Base-by-base conservation (phyloP, 2,797 vertebrate species). In the Etheostoma perlongum region DNA sequence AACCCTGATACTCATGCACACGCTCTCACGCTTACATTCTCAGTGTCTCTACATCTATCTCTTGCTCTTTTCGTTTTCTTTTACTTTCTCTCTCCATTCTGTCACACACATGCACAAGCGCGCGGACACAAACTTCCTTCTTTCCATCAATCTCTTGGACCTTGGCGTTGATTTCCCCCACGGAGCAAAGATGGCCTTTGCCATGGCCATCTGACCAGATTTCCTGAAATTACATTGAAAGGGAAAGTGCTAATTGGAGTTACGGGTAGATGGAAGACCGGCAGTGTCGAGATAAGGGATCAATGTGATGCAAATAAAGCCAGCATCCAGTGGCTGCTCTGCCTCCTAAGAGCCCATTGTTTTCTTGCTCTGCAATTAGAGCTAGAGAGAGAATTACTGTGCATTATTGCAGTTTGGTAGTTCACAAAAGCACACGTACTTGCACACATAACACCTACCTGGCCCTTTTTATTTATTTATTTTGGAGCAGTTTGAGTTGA, bases 211-310 rank as follows among this genome's bases (percentile, higher is more conserved):
- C 62, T 60, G 75, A 82, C 63, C 80, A 72, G 78, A 88, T 79
- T 87, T 90, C 85, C 88, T 91, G 79, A 83, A 81, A 85, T 65
- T 73, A 81, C 75, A 83, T 79, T 82, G 52, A 87, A 78, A 81
- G 71, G 62, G 73, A 79, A 16, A 83, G 87, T 82, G 79, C 85
- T 91, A 90, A 92, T 89, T 90, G 88, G 71, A 84, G 84, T 76
- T 81, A 69, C n/a, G 69, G 80, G 66, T 78, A 79, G 71, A 79
- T 77, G 71, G 77, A 84, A 74, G 67, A 91, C 85, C 82, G 81
- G 83, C 74, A 58, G 59, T 47, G 52, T 73, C 2, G 44, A 79
- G 86, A 93, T 92, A 89, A 92, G 85, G 48, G 73, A 89, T 88
- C 76, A 76, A 64, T 87, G 84, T 57, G 75, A 90, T 89, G 85